phyloP scores from a whole-genome alignment of 2,797 vertebrate genomes.

The Podarcis siculus region DNA sequence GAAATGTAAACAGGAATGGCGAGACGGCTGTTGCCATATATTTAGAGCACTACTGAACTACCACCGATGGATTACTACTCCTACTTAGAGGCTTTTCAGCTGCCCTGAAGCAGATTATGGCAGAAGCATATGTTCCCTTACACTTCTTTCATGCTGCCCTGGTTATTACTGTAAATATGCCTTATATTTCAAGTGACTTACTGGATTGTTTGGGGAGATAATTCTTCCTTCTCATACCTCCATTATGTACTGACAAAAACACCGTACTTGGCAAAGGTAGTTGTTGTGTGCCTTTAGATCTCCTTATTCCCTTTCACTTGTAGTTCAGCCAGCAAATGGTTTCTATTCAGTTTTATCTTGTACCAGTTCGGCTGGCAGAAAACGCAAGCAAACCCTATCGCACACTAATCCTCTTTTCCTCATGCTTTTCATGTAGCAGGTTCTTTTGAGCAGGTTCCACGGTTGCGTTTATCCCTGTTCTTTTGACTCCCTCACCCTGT shows the following conservation, averaged over 20 bases:
- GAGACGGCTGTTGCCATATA: constrained; percentile 23
- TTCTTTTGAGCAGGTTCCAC: neutral
- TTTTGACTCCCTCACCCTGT: neutral
- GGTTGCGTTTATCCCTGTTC: neutral
- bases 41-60: constrained; percentile 8
- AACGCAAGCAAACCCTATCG: neutral
- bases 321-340: constrained; percentile 21
- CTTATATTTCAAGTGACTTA: constrained; percentile 38
- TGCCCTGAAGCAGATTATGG: constrained; percentile 42
- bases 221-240: constrained; percentile 26
- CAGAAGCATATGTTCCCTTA: constrained; percentile 36
- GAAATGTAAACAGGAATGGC: constrained; percentile 31
- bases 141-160: constrained; percentile 24
- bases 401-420: neutral
- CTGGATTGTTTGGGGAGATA: constrained; percentile 20
- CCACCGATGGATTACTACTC: constrained; percentile 31
- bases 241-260: neutral
- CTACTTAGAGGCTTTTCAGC: constrained; percentile 11
- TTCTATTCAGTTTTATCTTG: constrained; percentile 31
- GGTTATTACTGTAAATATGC: constrained; percentile 32
- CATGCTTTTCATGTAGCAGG: constrained; percentile 2
- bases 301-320: constrained; percentile 10
- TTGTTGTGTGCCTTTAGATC: constrained; percentile 11
- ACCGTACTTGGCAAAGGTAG: neutral
- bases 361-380: constrained; percentile 8